A percentile compares a stretch with the other conserved stretches of the same genome.
phyloP scores from a whole-genome alignment of 2,888 invertebrate genomes.

The Agrilus mali region DNA sequence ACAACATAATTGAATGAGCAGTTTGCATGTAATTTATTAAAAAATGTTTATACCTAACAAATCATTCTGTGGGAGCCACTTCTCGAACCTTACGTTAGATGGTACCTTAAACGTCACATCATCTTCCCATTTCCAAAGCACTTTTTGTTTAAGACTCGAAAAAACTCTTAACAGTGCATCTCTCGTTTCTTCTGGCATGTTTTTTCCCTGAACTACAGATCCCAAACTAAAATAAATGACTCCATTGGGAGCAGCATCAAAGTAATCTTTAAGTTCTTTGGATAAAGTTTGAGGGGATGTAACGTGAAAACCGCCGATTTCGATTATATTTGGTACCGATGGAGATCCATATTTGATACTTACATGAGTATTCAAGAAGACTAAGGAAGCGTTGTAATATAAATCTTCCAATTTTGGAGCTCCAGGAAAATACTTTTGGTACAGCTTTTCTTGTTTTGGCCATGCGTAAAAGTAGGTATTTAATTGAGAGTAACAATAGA shows the following conservation, averaged over 20 bases:
- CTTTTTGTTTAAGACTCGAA: conserved; percentile 22
- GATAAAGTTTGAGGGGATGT: conserved; percentile 11
- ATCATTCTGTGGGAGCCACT: conserved; percentile 11
- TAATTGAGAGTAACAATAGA: neutral
- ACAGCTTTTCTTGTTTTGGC: conserved; percentile 9
- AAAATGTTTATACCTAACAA: conserved; percentile 7
- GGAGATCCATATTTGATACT: conserved; percentile 10
- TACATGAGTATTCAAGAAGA: conserved; percentile 13
- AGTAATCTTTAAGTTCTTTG: conserved; percentile 20
- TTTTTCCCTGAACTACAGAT: conserved; percentile 21
- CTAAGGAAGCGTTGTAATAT: conserved; percentile 14
- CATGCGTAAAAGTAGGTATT: conserved; percentile 4
- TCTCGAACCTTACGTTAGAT: conserved; percentile 6
- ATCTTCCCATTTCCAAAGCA: conserved; percentile 29
- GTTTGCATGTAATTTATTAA: neutral
- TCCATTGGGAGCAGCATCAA: conserved; percentile 24
- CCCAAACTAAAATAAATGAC: conserved; percentile 29
- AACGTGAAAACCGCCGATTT: conserved; percentile 16
- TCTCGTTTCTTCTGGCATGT: conserved; percentile 19
- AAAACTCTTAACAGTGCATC: conserved; percentile 23
- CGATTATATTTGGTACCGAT: conserved; percentile 14
- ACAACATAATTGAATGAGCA: neutral
- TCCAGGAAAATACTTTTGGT: conserved; percentile 12
- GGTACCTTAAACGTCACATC: conserved; percentile 3
- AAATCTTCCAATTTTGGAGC: conserved; percentile 10